Percentiles rank a stretch among this genome's conserved stretches.
These are phyloP conservation scores for Gallinago paraguaiae DNA, from an alignment of 2,113 vertebrate genomes.

Conservation along the genomic window DNA sequence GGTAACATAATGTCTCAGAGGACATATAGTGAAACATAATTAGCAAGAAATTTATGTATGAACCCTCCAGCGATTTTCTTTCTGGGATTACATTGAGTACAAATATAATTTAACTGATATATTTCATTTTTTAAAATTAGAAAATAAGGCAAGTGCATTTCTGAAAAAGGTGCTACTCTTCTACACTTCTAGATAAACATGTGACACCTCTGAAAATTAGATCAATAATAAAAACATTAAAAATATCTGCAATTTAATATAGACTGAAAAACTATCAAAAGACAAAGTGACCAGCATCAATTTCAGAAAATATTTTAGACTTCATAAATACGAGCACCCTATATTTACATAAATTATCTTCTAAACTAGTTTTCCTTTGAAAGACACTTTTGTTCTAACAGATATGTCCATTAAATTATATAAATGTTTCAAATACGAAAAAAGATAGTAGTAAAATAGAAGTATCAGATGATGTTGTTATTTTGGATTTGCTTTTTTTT, in stretches of 20 bases:
- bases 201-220: slow-evolving; percentile 62
- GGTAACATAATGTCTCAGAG: slow-evolving; percentile 46
- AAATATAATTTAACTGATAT: slow-evolving; percentile 78
- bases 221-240: slow-evolving; percentile 72
- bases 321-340: slow-evolving; percentile 72
- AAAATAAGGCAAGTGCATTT: slow-evolving; percentile 80
- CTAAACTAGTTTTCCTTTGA: slow-evolving; percentile 58
- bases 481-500: slow-evolving; percentile 51
- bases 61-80: slow-evolving; percentile 60
- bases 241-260: slow-evolving; percentile 68
- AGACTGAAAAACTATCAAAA: slow-evolving; percentile 75
- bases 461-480: slow-evolving; percentile 25
- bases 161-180: slow-evolving; percentile 70
- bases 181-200: slow-evolving; percentile 66
- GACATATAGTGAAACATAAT: slow-evolving; percentile 58
- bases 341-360: slow-evolving; percentile 75
- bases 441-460: slow-evolving; percentile 62
- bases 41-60: slow-evolving; percentile 52
- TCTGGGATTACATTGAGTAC: slow-evolving; percentile 68
- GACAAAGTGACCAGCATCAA: slow-evolving; percentile 67
- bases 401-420: slow-evolving; percentile 67
- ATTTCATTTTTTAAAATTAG: slow-evolving; percentile 63
- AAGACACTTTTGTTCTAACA: slow-evolving; percentile 54
- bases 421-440: slow-evolving; percentile 59
- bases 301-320: slow-evolving; percentile 74